A percentile compares a stretch with the other conserved stretches of the same genome.
phyloP scores from a whole-genome alignment of 2,797 vertebrate genomes.

The Malurus leucopterus region DNA sequence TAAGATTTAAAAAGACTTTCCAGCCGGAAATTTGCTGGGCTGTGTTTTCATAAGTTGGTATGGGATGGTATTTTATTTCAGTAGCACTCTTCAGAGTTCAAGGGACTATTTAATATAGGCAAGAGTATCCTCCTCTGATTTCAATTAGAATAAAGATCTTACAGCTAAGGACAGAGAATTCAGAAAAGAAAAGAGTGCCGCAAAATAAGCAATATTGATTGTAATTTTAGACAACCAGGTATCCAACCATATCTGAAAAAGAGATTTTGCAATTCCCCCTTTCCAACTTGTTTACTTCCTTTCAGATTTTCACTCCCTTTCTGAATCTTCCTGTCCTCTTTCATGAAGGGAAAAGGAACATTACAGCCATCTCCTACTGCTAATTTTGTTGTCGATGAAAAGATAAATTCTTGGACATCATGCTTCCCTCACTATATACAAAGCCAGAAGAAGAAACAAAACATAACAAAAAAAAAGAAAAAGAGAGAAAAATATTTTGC shows the following conservation, averaged over 20 bases:
- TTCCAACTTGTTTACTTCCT: background rate
- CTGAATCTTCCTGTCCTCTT: background rate
- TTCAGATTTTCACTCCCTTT: background rate
- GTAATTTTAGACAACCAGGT: background rate
- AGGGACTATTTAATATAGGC: background rate
- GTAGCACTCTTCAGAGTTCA: background rate
- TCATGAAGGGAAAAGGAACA: background rate
- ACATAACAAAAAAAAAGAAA: background rate
- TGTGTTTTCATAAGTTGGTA: background rate
- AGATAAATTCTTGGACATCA: background rate
- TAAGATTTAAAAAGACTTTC: background rate
- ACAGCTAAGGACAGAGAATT: background rate
- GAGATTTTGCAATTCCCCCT: background rate
- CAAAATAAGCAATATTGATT: background rate
- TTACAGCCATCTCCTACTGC: background rate
- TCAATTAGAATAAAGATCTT: background rate
- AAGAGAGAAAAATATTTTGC: conserved; percentile 4
- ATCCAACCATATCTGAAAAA: background rate
- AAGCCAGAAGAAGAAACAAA: background rate
- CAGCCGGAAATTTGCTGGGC: background rate
- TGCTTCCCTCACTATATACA: background rate
- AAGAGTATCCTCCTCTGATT: background rate
- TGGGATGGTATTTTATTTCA: background rate
- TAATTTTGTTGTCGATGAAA: background rate
- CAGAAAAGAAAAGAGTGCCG: background rate